Percentiles rank a stretch among this genome's conserved stretches.
phyloP scores from a whole-genome alignment of 2,888 invertebrate genomes.

The Lumbricus terrestris region DNA sequence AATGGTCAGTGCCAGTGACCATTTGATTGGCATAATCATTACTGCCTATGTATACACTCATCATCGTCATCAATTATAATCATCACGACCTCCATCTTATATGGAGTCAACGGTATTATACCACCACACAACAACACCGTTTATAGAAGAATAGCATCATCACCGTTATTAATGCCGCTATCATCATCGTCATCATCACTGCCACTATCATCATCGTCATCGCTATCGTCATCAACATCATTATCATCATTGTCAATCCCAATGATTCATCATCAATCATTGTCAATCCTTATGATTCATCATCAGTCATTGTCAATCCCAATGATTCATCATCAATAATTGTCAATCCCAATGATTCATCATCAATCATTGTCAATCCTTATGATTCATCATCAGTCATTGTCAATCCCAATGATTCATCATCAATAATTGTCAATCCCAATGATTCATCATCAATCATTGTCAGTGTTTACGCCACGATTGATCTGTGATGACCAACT shows the following conservation, averaged over 20 bases:
- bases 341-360: too few relatives aligned
- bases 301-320: too few relatives aligned
- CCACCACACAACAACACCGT: too few relatives aligned
- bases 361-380: neutral
- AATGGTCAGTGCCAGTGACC: too few relatives aligned
- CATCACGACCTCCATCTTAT: neutral
- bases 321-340: neutral
- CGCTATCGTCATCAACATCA: neutral
- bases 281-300: too few relatives aligned
- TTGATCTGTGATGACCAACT: neutral
- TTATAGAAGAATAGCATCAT: too few relatives aligned
- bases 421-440: neutral
- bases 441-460: neutral
- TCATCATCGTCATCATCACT: too few relatives aligned
- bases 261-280: too few relatives aligned
- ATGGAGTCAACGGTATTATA: too few relatives aligned
- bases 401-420: too few relatives aligned
- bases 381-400: neutral
- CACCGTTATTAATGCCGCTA: neutral
- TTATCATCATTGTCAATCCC: neutral
- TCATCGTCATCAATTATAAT: neutral
- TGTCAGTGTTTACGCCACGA: neutral
- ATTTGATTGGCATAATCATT: slow-evolving; percentile 24
- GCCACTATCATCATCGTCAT: neutral
- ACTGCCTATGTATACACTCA: slow-evolving; percentile 3